Evolutionary conservation across 2,113 vertebrate species (phyloP), one percentile per base, ranked within the genome.

Genomic region (Castor canadensis): DNA sequence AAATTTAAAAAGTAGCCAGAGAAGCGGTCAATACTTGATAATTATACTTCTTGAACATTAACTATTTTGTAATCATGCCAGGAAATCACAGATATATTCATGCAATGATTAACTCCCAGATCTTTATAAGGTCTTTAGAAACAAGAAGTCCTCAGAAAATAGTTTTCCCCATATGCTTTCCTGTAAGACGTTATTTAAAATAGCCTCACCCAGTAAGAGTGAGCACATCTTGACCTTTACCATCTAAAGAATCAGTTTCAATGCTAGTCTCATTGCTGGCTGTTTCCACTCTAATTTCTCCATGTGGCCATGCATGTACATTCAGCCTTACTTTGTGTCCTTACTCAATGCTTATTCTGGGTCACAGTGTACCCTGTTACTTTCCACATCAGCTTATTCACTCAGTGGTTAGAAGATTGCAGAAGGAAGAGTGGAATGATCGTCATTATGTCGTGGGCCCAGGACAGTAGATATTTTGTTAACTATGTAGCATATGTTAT

Each of bases 71-170:
- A 94, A 90, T 69, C 43, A 84, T 69, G 28, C 72, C 66, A 85
- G 38, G 38, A 47, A 89, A 35, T 10, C 45, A 16, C 32, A 91
- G 56, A 85, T 80, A 76, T 20, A 80, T 28, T 79, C n/a, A 86
- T 22, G 91, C 67, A 56, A 24, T 91, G 28, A 94, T 85, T 67
- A 88, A 43, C 6, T 95, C 17, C 38, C 1, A 52, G 40, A 3
- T 87, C 11, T 85, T 87, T 13, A 67, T 72, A 79, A 93, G 16
- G 35, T 64, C 64, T 92, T 79, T 83, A 38, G 35, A 95, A 85
- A 10, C 13, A 93, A 84, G 26, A 12, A 45, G 28, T 10, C 24
- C 24, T 93, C 12, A 9, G 75, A 22, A 89, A 95, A 89, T 71
- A 47, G 91, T 28, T n/a, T 22, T 87, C 75, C 16, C 28, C 35